Evolutionary conservation across 2,797 vertebrate genomes (phyloP).

Genomic region (Echiichthys vipera): DNA sequence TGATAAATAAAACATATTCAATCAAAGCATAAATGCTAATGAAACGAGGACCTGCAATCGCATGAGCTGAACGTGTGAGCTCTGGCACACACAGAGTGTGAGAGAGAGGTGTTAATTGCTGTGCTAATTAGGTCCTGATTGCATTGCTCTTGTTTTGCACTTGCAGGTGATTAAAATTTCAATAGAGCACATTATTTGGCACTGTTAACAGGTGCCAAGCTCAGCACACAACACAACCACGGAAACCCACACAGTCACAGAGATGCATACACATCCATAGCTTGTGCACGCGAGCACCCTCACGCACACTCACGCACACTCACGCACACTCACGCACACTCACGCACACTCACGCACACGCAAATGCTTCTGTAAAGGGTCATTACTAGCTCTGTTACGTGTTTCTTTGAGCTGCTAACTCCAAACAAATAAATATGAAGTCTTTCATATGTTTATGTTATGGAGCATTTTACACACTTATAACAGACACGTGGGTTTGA

Average conservation of each 20-base stretch:
- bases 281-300: no score
- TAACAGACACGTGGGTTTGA: neutral
- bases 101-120: conserved; percentile 99
- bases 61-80: conserved; percentile 75
- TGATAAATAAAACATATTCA: conserved; percentile 83
- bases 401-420: conserved; percentile 78
- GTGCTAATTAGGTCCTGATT: conserved; percentile 99
- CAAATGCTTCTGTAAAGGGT: conserved; percentile 17
- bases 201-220: conserved; percentile 95
- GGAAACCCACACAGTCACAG: conserved; percentile 31
- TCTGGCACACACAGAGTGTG: conserved; percentile 72
- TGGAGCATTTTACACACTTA: neutral
- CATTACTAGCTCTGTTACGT: conserved; percentile 15
- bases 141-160: conserved; percentile 99
- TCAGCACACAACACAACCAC: conserved; percentile 67
- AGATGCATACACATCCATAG: neutral
- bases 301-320: neutral
- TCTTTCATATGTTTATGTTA: conserved; percentile 15
- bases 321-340: conserved; percentile 10
- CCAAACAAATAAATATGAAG: conserved; percentile 73
- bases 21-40: conserved; percentile 83
- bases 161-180: conserved; percentile 99
- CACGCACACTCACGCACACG: neutral
- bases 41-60: conserved; percentile 76
- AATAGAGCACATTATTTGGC: conserved; percentile 99